Evolutionary conservation across 2,888 invertebrate species (phyloP).

Genomic region (Germaria angustata): DNA sequence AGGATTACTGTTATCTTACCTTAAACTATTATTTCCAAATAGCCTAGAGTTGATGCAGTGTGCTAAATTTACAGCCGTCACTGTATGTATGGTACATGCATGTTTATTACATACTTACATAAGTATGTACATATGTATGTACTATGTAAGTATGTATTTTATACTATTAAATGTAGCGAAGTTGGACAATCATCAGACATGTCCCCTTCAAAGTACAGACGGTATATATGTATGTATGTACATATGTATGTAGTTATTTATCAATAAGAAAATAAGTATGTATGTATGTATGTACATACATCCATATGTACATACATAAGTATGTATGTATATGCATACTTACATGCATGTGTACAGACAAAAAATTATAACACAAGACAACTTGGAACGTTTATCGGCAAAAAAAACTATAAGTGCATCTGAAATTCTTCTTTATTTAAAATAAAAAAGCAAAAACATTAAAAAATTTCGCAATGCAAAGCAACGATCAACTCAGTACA

Average conservation of each 20-base stretch:
- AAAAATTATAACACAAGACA: conserved; percentile 18
- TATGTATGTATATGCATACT: too few relatives aligned
- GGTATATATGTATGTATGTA: too few relatives aligned
- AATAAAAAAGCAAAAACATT: background rate
- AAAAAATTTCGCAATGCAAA: conserved; percentile 19
- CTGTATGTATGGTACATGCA: too few relatives aligned
- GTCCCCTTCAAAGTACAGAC: background rate
- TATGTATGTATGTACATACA: background rate
- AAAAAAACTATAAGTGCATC: background rate
- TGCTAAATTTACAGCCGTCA: too few relatives aligned
- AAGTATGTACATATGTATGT: too few relatives aligned
- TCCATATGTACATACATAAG: background rate
- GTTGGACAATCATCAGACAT: background rate
- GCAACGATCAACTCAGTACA: background rate
- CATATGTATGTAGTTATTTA: too few relatives aligned
- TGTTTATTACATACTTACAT: too few relatives aligned
- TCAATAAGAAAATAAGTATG: background rate
- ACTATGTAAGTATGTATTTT: too few relatives aligned
- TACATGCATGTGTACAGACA: too few relatives aligned
- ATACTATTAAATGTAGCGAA: background rate
- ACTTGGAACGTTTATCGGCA: conserved; percentile 8
- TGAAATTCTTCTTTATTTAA: background rate
- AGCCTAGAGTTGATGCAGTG: too few relatives aligned
- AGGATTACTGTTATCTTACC: too few relatives aligned
- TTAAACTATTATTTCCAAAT: too few relatives aligned